phyloP scores from a whole-genome alignment of 2,888 invertebrate species.

The Lypha dubia region DNA sequence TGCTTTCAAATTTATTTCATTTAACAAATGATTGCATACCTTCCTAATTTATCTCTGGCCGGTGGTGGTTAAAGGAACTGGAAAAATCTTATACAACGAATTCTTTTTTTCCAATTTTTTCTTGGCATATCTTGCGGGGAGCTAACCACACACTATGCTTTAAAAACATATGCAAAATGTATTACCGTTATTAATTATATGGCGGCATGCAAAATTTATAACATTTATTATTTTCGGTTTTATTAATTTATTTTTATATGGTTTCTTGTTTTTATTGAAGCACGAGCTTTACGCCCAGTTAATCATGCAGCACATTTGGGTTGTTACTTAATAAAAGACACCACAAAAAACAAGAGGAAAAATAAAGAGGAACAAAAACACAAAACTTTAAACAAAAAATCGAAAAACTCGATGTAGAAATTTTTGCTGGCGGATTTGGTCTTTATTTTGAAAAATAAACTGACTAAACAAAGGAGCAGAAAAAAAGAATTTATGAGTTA shows the following conservation, averaged over 20 bases:
- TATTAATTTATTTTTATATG: conserved; percentile 12
- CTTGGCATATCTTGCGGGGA: neutral
- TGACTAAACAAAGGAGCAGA: neutral
- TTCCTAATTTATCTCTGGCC: neutral
- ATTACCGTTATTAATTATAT: conserved; percentile 76
- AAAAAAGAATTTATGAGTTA: neutral
- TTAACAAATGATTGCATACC: neutral
- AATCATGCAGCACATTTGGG: conserved; percentile 51
- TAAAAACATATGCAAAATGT: conserved; percentile 73
- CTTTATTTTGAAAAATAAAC: conserved; percentile 4
- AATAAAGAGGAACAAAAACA: too few relatives aligned
- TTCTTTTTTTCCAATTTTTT: neutral
- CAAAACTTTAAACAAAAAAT: neutral
- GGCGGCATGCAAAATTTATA: conserved; percentile 75
- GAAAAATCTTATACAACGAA: too few relatives aligned
- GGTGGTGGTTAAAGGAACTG: neutral
- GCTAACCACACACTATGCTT: conserved; percentile 10
- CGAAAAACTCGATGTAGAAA: neutral
- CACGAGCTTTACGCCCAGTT: conserved; percentile 72
- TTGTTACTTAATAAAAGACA: conserved; percentile 20
- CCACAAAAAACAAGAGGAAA: too few relatives aligned
- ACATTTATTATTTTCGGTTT: conserved; percentile 63
- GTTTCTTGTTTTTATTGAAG: conserved; percentile 34
- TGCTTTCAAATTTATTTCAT: neutral
- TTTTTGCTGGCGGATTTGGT: neutral